These are phyloP conservation scores for Bombyx huttoni DNA, from an alignment of 2,888 invertebrate genomes.

Conservation along the genomic window DNA sequence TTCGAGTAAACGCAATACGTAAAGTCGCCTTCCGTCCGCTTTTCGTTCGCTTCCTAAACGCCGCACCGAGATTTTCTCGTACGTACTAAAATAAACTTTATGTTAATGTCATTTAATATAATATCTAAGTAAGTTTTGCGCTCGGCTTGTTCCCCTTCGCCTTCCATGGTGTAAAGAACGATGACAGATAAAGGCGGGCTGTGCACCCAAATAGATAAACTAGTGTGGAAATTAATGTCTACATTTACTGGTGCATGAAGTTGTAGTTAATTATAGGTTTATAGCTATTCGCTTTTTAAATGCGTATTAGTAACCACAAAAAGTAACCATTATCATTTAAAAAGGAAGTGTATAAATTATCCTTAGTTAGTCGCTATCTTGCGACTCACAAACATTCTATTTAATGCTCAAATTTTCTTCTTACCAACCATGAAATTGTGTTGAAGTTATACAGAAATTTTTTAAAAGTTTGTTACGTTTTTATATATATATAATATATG, in stretches of 20 bases:
- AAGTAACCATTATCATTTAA: conserved; percentile 60
- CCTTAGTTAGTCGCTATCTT: conserved; percentile 44
- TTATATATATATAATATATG: too few relatives aligned
- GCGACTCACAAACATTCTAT: conserved; percentile 49
- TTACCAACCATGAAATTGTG: conserved; percentile 43
- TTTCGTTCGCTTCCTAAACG: conserved; percentile 23
- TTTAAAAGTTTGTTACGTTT: background rate
- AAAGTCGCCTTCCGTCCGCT: conserved; percentile 51
- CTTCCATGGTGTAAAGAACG: conserved; percentile 25
- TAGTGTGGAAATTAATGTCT: conserved; percentile 73
- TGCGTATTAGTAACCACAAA: conserved; percentile 59
- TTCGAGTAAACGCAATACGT: conserved; percentile 69
- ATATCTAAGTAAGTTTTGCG: conserved; percentile 14
- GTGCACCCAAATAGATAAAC: conserved; percentile 71
- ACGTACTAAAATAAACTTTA: conserved; percentile 37
- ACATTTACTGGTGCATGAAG: conserved; percentile 73
- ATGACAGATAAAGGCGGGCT: conserved; percentile 72
- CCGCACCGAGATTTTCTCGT: conserved; percentile 23
- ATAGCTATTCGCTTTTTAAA: conserved; percentile 65
- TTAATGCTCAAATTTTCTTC: conserved; percentile 41
- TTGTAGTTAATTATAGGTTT: conserved; percentile 69
- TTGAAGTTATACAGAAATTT: conserved; percentile 17
- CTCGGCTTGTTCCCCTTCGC: conserved; percentile 1
- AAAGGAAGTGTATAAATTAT: conserved; percentile 66
- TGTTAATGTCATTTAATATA: conserved; percentile 21